A percentile compares a stretch with the other conserved stretches of the same genome.
These are phyloP conservation scores for Mythimna vitellina DNA, from an alignment of 2,888 invertebrate species.

Conservation along the genomic window DNA sequence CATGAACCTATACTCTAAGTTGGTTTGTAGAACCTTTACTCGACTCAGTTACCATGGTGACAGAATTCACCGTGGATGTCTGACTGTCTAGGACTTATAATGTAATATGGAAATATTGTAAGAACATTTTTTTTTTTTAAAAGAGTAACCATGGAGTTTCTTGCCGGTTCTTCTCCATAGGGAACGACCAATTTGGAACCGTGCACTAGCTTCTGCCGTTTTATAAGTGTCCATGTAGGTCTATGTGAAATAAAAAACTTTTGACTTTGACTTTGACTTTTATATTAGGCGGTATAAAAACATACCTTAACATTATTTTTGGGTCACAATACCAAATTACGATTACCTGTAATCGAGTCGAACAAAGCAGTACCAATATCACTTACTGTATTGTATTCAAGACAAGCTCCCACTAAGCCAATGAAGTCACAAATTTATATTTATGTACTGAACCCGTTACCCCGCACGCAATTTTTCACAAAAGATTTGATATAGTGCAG, in stretches of 20 bases:
- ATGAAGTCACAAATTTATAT: slow-evolving; percentile 51
- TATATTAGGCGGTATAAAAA: not conserved
- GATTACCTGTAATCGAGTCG: not conserved
- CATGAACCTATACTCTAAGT: not conserved
- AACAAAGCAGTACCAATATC: slow-evolving; percentile 12
- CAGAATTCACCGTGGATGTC: no score
- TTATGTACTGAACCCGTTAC: slow-evolving; percentile 55
- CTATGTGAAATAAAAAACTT: no score
- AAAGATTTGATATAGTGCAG: slow-evolving; percentile 61
- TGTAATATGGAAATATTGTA: no score
- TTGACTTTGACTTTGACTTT: no score
- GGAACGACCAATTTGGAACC: no score
- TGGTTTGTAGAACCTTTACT: not conserved
- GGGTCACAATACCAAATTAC: not conserved
- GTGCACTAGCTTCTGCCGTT: no score
- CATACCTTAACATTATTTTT: no score
- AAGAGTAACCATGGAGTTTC: no score
- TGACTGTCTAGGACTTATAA: no score
- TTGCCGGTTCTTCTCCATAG: no score
- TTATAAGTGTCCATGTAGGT: no score
- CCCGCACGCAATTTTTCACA: slow-evolving; percentile 55
- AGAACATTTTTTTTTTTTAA: no score
- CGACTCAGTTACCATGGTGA: not conserved
- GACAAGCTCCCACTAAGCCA: slow-evolving; percentile 26
- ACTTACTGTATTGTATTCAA: slow-evolving; percentile 38